Evolutionary conservation across 2,797 vertebrate genomes (phyloP).

Genomic region (Lepus townsendii): DNA sequence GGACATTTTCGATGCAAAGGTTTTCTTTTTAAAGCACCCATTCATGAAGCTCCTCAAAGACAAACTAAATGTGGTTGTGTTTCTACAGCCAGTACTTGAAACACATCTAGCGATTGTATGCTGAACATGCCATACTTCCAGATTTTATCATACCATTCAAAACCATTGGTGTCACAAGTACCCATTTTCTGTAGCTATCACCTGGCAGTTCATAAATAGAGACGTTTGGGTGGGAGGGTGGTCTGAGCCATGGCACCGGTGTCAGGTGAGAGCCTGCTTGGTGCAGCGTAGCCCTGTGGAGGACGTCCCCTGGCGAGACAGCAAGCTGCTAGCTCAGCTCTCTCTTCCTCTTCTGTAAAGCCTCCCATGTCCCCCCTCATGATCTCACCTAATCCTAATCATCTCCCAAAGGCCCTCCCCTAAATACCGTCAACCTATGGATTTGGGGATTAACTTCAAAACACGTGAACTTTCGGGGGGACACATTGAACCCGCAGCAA

Average conservation of each 20-base stretch:
- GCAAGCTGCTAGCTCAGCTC: no score
- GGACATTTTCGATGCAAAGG: not conserved
- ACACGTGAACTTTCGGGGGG: not conserved
- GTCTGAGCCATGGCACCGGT: no score
- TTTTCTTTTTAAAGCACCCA: conserved; percentile 55
- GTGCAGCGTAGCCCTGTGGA: not conserved
- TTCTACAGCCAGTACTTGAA: not conserved
- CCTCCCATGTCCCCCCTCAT: not conserved
- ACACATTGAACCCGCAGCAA: not conserved
- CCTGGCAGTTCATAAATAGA: not conserved
- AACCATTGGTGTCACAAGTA: conserved; percentile 1
- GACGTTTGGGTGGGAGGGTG: not conserved
- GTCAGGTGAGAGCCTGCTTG: not conserved
- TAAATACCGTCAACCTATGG: not conserved
- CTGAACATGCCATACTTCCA: not conserved
- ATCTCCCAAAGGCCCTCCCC: not conserved
- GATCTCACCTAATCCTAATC: not conserved
- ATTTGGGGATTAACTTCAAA: not conserved
- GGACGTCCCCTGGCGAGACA: not conserved
- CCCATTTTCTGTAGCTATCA: not conserved
- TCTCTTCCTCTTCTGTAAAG: not conserved
- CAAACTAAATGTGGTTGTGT: not conserved
- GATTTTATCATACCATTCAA: not conserved
- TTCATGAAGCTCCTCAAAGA: not conserved
- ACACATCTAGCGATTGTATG: not conserved